Percentiles rank a stretch among this genome's conserved stretches.
Conservation (phyloP, 23 tunicate genomes). For the Botrylloides violaceus region DNA sequence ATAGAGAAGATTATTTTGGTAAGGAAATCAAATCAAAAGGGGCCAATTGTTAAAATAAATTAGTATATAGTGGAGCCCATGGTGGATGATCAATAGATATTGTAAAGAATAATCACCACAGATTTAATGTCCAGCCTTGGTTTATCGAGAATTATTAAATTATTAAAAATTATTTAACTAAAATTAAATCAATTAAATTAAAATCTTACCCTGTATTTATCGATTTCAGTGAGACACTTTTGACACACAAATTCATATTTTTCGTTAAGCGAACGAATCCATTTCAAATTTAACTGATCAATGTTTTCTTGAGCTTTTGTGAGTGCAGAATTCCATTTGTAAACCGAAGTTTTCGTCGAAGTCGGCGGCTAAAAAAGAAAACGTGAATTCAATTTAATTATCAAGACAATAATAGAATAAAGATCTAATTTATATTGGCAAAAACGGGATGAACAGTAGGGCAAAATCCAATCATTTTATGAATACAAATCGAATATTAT, state of each 20-base stretch:
- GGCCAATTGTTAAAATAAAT: neutral
- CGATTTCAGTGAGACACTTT: slow-evolving; percentile 60
- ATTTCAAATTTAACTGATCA: slow-evolving; percentile 52
- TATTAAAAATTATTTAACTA: too few relatives aligned
- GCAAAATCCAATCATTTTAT: too few relatives aligned
- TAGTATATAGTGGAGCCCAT: too few relatives aligned
- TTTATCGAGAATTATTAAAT: too few relatives aligned
- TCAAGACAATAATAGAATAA: too few relatives aligned
- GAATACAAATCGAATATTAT: too few relatives aligned
- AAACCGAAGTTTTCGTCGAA: slow-evolving; percentile 66
- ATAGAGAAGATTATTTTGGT: neutral
- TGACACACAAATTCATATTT: slow-evolving; percentile 77
- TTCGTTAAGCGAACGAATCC: slow-evolving; percentile 48
- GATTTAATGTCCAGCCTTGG: too few relatives aligned
- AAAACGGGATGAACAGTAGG: too few relatives aligned
- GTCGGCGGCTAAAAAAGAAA: slow-evolving; percentile 60
- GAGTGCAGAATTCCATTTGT: slow-evolving; percentile 79
- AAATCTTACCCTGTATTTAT: slow-evolving; percentile 61
- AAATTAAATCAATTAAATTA: neutral
- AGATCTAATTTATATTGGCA: too few relatives aligned
- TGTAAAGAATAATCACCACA: too few relatives aligned
- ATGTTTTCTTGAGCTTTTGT: slow-evolving; percentile 62
- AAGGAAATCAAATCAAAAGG: neutral
- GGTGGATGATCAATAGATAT: too few relatives aligned
- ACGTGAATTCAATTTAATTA: neutral